Conservation (phyloP, 2,888 invertebrate genomes). For the Callinectes sapidus region DNA sequence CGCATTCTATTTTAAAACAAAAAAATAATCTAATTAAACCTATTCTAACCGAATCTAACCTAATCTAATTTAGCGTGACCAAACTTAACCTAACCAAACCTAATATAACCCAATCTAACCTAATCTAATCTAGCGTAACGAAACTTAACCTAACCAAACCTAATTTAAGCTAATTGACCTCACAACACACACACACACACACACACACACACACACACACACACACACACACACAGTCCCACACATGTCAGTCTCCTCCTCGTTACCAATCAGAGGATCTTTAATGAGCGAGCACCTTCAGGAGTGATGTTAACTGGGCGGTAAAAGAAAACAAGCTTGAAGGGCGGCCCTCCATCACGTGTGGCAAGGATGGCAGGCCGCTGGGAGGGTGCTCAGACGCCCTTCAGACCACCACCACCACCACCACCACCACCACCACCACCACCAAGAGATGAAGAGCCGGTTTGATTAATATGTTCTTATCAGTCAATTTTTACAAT, state of each 20-base stretch:
- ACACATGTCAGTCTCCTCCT: neutral
- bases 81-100: no score
- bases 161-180: no score
- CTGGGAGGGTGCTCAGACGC: neutral
- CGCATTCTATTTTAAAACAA: no score
- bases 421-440: neutral
- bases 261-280: neutral
- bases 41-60: no score
- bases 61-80: no score
- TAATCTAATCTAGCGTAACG: no score
- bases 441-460: neutral
- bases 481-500: neutral
- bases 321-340: neutral
- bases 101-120: no score
- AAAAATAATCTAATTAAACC: no score
- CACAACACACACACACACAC: no score
- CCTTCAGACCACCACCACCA: neutral
- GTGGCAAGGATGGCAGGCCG: neutral
- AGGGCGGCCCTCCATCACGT: constrained; percentile 1
- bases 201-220: no score
- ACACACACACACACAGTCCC: no score
- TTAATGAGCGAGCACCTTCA: neutral
- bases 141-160: no score
- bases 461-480: neutral
- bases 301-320: neutral